phyloP scores from a whole-genome alignment of 2,113 vertebrate species.

The Illadopsis cleaveri region DNA sequence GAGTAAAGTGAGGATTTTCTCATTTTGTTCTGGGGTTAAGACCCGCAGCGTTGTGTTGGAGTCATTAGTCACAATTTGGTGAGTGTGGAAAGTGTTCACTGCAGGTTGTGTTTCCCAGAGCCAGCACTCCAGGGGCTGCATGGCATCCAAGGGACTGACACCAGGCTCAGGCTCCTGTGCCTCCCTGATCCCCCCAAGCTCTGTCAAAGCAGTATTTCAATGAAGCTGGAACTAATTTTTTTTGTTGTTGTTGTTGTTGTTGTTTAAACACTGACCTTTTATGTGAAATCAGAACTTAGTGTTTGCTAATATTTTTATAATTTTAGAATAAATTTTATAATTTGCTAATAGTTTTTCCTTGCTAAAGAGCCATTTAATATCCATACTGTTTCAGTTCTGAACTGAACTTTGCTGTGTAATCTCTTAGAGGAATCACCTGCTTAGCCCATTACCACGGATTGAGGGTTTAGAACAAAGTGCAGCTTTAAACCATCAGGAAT shows the following conservation, averaged over 20 bases:
- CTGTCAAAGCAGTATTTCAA: not conserved
- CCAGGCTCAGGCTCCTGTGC: not conserved
- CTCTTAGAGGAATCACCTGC: not conserved
- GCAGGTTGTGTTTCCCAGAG: not conserved
- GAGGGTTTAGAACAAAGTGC: conserved; percentile 6
- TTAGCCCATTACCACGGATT: not conserved
- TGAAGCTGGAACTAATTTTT: not conserved
- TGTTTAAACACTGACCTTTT: not conserved
- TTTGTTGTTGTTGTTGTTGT: not conserved
- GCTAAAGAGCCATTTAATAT: not conserved
- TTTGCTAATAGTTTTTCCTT: too few species aligned
- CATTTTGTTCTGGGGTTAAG: not conserved
- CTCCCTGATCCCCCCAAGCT: rapidly evolving
- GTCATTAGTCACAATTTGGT: not conserved
- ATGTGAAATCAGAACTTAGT: not conserved
- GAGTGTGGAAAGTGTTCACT: not conserved
- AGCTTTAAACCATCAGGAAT: conserved; percentile 8
- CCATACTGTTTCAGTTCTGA: not conserved
- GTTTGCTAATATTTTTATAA: too few species aligned
- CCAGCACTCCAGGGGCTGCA: rapidly evolving
- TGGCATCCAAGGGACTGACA: not conserved
- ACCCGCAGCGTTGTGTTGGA: not conserved
- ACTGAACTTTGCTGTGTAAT: not conserved
- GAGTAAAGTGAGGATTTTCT: not conserved
- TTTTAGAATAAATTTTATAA: too few species aligned